Base-by-base conservation (phyloP, 2,888 invertebrate species). In the Spilarctia lutea region DNA sequence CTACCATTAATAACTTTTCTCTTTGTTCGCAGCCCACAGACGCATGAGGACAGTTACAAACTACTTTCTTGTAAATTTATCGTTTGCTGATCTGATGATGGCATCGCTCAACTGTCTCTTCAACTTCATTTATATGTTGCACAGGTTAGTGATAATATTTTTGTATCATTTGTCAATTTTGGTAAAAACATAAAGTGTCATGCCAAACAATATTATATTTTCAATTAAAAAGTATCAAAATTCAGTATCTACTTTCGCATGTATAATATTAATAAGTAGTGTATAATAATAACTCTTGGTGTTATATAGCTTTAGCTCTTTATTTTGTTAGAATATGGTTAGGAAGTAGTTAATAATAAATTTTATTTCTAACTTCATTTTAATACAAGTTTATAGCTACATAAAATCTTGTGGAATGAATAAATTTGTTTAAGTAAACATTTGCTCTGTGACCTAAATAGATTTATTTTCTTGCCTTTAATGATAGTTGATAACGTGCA, bases 1-100 rank as follows among this genome's bases (percentile, higher is more conserved):
- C 45, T 4, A 20, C 18, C 6, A 60, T 4, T n/a, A 60, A 27
- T 60, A 10, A 16, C 6, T 39, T 33, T 16, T 30, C 63, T 63
- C 42, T 75, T 84, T 86, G 83, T 85, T 94, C 94, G 65, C 96
- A 98, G 98, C 98, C 74, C 98, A 98, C 91, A 96, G 97, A 74
- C 96, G 98, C 80, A 98, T 98, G 98, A 93, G 98, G 78, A 98
- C 98, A 0, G 98, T 99, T 16, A 99, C 99, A 71, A 99, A 99
- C 94, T 99, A 98, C 94, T 99, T 99, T 92, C 96, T 99, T 80
- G 97, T 99, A 80, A 99, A 99, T 91, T 96, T 99, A 73, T 98
- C 98, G 75, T 97, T 98, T 66, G 98, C 99, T 35, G 99, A 99
- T 89, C 96, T 98, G 80, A 96, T 98, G 92, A 98, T 99, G 96